Base-by-base conservation (phyloP, 2,113 vertebrate species). In the Sardina pilchardus region DNA sequence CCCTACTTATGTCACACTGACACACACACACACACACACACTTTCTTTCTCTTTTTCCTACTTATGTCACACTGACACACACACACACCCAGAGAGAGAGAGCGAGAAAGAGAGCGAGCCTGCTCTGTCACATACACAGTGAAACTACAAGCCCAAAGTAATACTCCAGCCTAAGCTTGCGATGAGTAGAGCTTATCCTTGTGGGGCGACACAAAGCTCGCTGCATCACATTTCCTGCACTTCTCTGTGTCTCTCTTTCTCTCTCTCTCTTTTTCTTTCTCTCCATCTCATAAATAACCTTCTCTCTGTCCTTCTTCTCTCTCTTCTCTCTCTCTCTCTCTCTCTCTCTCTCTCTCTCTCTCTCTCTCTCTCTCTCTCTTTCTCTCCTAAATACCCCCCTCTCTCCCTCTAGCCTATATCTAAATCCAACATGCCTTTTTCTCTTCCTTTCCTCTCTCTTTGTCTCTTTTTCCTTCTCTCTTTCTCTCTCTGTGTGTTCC, bases 311-410 rank as follows among this genome's bases (percentile, higher is more conserved):
- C 30, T n/a, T 34, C 63, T 71, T 12, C 34, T 4, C 42, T 67
- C 43, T 36, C 17, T n/a, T 17, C 84, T 82, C 82, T 34, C 30
- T 53, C 47, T 43, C 21, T 39, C 24, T 21, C 39, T 36, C 78
- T 19, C 53, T 24, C n/a, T 36, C 81, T 80, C 86, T 19, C 39
- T 44, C 45, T 56, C 47, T 81, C 19, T 63, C 36, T 85, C 78
- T 84, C 59, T 71, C 26, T 34, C 63, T 26, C 63, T 30, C 63
- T 30, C 63, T 30, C 63, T 71, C 8, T 71, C 26, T 71, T 6
- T 71, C 63, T 71, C 63, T 71, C 26, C 48, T 50, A 17, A 47
- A 47, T 17, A 16, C 88, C 86, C 84, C 42, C 87, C 26, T 71
- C n/a, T 71, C 9, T 34, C n/a, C 9, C 63, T 10, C 26, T 71